These are phyloP conservation scores for Diarsia dahlii DNA, from an alignment of 2,888 invertebrate genomes.

Conservation along the genomic window DNA sequence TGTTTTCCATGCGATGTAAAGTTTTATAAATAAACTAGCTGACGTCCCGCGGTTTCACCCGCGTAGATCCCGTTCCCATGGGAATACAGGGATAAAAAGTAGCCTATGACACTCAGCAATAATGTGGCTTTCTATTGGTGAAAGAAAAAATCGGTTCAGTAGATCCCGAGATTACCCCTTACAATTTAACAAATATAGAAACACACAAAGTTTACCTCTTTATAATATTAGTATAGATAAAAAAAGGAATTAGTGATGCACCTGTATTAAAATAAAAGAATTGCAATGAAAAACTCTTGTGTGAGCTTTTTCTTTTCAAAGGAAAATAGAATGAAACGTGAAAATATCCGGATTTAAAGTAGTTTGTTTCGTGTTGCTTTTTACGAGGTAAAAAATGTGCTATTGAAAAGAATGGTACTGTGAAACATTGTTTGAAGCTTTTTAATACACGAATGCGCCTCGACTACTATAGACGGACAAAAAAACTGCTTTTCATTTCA, in stretches of 20 bases:
- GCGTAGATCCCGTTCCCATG: no score
- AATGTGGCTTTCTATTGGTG: no score
- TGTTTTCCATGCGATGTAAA: constrained; percentile 54
- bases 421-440: neutral
- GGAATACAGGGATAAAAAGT: no score
- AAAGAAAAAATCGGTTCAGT: no score
- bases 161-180: no score
- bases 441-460: neutral
- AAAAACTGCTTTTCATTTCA: neutral
- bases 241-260: constrained; percentile 41
- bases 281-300: constrained; percentile 29
- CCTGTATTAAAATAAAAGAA: constrained; percentile 45
- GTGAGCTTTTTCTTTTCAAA: constrained; percentile 15
- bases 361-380: constrained; percentile 10
- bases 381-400: neutral
- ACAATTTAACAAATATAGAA: no score
- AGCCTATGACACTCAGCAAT: no score
- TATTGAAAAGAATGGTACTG: constrained; percentile 12
- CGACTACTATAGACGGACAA: neutral
- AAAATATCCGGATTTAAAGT: constrained; percentile 10
- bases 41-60: no score
- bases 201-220: no score
- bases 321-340: neutral
- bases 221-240: no score
- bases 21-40: constrained; percentile 53